Evolutionary conservation across 1,140 invertebrate species (phyloP), one percentile per base, ranked within the genome.

Genomic region (Amyelois transitella): DNA sequence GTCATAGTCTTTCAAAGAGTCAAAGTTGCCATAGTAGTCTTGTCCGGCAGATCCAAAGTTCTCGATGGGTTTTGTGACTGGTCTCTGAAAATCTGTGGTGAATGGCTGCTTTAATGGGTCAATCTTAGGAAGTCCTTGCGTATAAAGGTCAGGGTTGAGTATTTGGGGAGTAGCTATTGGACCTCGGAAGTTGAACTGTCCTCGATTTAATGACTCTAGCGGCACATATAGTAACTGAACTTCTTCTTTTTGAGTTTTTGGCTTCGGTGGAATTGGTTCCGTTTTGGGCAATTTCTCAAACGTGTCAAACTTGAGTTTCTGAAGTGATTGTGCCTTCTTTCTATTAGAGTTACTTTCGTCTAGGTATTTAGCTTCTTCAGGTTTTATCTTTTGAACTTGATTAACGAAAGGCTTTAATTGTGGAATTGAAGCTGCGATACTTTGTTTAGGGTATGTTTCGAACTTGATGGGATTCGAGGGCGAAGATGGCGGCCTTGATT

Each of bases 181-280:
- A 56, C 64, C 81, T 57, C 81, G 82, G 25, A 81, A 81, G 60
- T 88, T 84, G 43, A 84, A 89, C 59, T 89, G 88, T 58, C 92
- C 90, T 79, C 91, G 90, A 51, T 91, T 91, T 8, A 95, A 77
- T 0, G 92, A 93, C 72, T 96, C 94, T 22, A 94, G 89, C 10
- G 94, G 94, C 1, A 96, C 94, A 69, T 95, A 96, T 0, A 96
- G 83, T 44, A 95, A 72, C 75, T 95, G 94, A 12, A 95, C 92
- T 86, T 94, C 91, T 81, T 93, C 92, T 69, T 90, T 89, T 72
- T 91, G 89, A 7, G 66, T 60, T 60, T 82, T 88, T 19, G 66
- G 54, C 63, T 75, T 82, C 18, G 57, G 48, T 17, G 63, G 50
- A 19, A 69, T 52, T 1, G 58, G 22, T 49, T 80, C 72, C 17